phyloP scores from a whole-genome alignment of 2,113 vertebrate species.

The Notechis scutatus region DNA sequence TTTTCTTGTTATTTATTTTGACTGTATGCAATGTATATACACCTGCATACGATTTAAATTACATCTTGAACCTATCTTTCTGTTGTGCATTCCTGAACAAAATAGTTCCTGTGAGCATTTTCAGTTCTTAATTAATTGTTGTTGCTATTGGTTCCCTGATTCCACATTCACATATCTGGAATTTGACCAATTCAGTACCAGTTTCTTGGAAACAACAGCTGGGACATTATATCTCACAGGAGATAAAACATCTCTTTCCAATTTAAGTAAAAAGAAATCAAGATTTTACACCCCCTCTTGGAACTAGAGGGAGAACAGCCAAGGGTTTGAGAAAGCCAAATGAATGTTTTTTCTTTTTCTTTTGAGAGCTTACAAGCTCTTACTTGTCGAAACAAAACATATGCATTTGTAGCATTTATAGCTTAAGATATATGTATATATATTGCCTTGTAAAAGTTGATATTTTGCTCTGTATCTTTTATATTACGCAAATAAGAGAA shows the following conservation, averaged over 20 bases:
- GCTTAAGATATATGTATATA: neutral
- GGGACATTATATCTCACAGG: neutral
- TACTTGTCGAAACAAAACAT: neutral
- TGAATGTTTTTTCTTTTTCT: neutral
- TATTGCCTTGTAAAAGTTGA: neutral
- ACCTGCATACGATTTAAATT: slow-evolving; percentile 72
- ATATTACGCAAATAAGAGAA: neutral
- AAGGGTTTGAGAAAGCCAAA: neutral
- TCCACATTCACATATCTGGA: slow-evolving; percentile 29
- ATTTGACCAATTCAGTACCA: slow-evolving; percentile 3
- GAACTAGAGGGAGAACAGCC: neutral
- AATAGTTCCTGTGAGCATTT: slow-evolving; percentile 47
- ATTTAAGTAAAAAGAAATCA: neutral
- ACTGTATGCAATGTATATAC: slow-evolving; percentile 58
- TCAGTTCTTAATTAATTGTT: slow-evolving; percentile 50
- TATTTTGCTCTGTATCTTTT: neutral
- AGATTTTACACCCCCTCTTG: neutral
- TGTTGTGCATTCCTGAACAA: slow-evolving; percentile 51
- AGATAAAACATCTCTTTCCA: neutral
- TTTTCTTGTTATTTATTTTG: slow-evolving; percentile 63
- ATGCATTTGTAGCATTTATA: neutral
- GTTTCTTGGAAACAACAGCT: neutral
- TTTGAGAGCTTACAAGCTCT: neutral
- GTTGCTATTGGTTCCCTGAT: slow-evolving; percentile 28
- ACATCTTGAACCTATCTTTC: slow-evolving; percentile 76